These are phyloP conservation scores for Cyclophora albipunctata DNA, from an alignment of 2,888 invertebrate species.

Conservation along the genomic window DNA sequence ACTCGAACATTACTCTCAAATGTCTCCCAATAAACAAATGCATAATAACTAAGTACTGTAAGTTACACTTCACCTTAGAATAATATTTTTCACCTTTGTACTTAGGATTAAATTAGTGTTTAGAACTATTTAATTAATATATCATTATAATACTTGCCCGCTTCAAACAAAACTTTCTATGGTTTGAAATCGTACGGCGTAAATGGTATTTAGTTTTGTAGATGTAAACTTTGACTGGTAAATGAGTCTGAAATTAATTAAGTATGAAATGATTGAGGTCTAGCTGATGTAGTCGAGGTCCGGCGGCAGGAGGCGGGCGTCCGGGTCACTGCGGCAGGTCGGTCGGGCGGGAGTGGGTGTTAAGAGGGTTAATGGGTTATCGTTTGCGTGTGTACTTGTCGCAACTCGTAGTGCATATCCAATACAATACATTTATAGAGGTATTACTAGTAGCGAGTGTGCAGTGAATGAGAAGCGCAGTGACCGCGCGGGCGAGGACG, in stretches of 20 bases:
- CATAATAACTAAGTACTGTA: slow-evolving; percentile 37
- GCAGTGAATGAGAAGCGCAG: too few species aligned
- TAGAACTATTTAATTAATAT: slow-evolving; percentile 34
- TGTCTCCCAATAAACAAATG: slow-evolving; percentile 31
- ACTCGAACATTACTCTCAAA: slow-evolving; percentile 26
- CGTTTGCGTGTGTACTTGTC: not conserved
- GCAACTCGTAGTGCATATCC: too few species aligned
- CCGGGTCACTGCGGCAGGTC: too few species aligned
- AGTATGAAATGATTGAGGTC: slow-evolving; percentile 58
- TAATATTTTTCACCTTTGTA: slow-evolving; percentile 55
- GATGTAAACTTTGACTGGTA: slow-evolving; percentile 44
- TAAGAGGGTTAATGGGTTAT: not conserved
- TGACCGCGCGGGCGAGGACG: too few species aligned
- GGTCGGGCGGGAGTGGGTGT: not conserved
- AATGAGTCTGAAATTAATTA: slow-evolving; percentile 59
- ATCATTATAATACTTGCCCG: slow-evolving; percentile 31
- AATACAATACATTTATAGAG: too few species aligned
- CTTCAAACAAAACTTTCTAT: slow-evolving; percentile 57
- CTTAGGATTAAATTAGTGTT: slow-evolving; percentile 49
- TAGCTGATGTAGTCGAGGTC: slow-evolving; percentile 11
- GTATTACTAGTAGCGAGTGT: too few species aligned
- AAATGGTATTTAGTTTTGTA: slow-evolving; percentile 49
- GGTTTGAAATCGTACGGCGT: slow-evolving; percentile 35
- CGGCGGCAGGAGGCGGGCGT: not conserved
- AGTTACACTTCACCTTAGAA: slow-evolving; percentile 33